A percentile compares a stretch with the other conserved stretches of the same genome.
phyloP scores from a whole-genome alignment of 2,113 vertebrate genomes.

The Ceratotherium simum region DNA sequence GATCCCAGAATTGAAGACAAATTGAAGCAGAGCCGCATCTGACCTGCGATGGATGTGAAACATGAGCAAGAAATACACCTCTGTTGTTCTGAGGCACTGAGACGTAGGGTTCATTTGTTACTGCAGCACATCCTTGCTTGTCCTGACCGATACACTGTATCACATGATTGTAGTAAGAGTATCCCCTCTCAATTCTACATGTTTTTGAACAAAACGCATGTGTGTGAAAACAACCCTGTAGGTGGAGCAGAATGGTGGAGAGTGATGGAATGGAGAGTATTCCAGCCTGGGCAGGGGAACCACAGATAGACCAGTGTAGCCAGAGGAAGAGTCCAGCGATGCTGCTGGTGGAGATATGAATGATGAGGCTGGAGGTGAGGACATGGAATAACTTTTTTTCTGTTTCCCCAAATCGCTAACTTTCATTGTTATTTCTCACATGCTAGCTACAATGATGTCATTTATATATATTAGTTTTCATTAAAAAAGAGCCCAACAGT shows the following conservation, averaged over 20 bases:
- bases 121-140: neutral
- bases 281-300: neutral
- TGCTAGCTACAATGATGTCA: neutral
- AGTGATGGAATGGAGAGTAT: neutral
- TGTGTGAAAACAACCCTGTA: neutral
- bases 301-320: fast-evolving
- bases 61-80: neutral
- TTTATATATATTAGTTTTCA: neutral
- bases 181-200: neutral
- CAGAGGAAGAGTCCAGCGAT: too few relatives aligned
- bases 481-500: neutral
- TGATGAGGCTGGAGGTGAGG: neutral
- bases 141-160: neutral
- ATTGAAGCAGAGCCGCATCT: neutral
- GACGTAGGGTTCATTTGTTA: neutral
- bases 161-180: neutral
- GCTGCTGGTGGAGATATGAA: neutral
- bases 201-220: neutral
- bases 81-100: neutral
- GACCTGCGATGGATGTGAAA: too few relatives aligned
- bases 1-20: neutral
- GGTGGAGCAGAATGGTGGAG: neutral
- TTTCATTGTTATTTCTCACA: constrained; percentile 3
- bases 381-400: neutral
- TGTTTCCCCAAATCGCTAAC: neutral